phyloP scores from a whole-genome alignment of 2,113 vertebrate species.

The Corvus hawaiiensis region DNA sequence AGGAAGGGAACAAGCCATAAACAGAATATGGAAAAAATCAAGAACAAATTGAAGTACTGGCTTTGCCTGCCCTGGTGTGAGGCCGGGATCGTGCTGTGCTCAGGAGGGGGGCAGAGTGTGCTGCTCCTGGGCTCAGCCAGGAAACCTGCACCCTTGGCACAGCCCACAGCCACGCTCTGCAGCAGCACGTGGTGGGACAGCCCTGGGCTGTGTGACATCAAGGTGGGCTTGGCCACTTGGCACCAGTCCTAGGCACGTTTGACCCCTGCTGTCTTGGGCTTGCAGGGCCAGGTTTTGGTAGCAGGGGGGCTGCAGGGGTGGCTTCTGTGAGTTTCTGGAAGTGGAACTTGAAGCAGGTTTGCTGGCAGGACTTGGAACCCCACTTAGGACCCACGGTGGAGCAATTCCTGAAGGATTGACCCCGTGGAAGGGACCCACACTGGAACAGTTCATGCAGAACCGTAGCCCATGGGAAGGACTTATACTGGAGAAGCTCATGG shows the following conservation, averaged over 20 bases:
- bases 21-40: slow-evolving; percentile 9
- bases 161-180: accelerated
- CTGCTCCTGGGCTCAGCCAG: not conserved
- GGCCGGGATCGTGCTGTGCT: accelerated
- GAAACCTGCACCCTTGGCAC: accelerated
- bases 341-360: not conserved
- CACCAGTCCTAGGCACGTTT: accelerated
- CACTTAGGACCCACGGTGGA: accelerated
- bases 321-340: not conserved
- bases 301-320: not conserved
- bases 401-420: not conserved
- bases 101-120: not conserved
- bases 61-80: not conserved
- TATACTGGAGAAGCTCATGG: not conserved
- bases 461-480: too few relatives aligned
- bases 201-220: accelerated
- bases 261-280: too few relatives aligned
- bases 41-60: not conserved
- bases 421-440: not conserved
- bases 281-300: not conserved
- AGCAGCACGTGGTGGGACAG: accelerated
- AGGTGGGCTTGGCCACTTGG: not conserved
- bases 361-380: not conserved
- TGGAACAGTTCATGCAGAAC: not conserved
- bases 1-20: not conserved